These are phyloP conservation scores for Sylvietta virens DNA, from an alignment of 2,113 vertebrate genomes.

Conservation along the genomic window DNA sequence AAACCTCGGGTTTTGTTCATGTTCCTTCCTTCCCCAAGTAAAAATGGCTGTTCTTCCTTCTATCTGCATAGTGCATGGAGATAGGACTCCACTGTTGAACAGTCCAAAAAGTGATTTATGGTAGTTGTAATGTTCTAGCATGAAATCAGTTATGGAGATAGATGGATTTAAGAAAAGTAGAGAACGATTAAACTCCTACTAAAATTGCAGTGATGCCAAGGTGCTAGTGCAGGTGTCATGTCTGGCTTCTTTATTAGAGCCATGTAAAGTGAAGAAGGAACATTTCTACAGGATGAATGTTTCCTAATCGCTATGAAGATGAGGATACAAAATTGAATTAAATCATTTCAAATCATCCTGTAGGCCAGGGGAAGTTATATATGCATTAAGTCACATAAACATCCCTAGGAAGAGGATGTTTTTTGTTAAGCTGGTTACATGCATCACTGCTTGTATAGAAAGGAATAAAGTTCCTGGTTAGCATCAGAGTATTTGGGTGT, in stretches of 20 bases:
- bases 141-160: background rate
- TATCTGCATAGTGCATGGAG: background rate
- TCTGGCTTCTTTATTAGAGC: background rate
- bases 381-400: background rate
- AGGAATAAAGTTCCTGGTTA: background rate
- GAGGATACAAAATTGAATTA: background rate
- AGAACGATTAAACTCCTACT: accelerated
- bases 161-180: background rate
- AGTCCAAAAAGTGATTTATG: background rate
- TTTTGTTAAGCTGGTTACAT: background rate
- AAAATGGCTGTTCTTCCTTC: background rate
- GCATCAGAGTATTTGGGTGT: background rate
- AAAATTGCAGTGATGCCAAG: background rate
- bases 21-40: background rate
- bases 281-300: background rate
- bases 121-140: background rate
- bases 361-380: background rate
- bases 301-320: background rate
- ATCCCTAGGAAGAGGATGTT: background rate
- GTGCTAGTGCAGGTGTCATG: accelerated
- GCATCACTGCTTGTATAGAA: background rate
- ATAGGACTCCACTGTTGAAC: background rate
- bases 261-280: background rate
- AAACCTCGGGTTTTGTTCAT: background rate
- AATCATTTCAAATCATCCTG: background rate